These are phyloP conservation scores for Chaetodon auriga DNA, from an alignment of 2,113 vertebrate genomes.

Conservation along the genomic window DNA sequence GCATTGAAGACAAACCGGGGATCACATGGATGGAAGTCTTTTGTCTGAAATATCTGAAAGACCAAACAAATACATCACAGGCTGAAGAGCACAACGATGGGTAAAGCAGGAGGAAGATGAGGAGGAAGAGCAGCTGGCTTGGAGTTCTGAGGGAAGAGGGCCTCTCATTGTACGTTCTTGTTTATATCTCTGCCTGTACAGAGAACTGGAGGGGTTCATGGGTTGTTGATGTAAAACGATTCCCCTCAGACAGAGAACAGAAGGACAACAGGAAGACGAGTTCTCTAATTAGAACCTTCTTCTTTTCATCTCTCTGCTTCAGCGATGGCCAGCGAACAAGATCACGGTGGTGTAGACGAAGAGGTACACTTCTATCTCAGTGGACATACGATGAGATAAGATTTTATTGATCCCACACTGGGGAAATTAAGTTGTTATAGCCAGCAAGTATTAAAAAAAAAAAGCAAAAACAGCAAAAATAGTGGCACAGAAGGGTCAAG, in stretches of 20 bases:
- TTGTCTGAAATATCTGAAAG: constrained; percentile 49
- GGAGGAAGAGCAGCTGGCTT: constrained; percentile 66
- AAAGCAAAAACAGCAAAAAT: too few relatives aligned
- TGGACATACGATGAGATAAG: too few relatives aligned
- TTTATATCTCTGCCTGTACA: constrained; percentile 61
- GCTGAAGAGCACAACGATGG: constrained; percentile 20
- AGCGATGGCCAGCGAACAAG: not conserved
- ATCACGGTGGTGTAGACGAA: not conserved
- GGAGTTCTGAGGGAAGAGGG: constrained; percentile 62
- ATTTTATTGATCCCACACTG: too few relatives aligned
- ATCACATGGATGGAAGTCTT: constrained; percentile 25
- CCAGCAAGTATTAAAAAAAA: too few relatives aligned
- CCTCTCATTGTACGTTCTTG: constrained; percentile 68
- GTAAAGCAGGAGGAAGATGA: constrained; percentile 44
- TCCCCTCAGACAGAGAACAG: constrained; percentile 51
- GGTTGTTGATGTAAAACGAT: constrained; percentile 54
- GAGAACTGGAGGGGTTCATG: not conserved
- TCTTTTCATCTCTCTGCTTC: constrained; percentile 34
- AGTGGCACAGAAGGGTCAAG: too few relatives aligned
- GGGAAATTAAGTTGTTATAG: too few relatives aligned
- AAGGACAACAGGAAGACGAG: constrained; percentile 41
- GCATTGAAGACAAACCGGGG: constrained; percentile 25
- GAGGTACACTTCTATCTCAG: not conserved
- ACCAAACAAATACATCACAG: constrained; percentile 49
- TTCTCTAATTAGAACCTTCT: constrained; percentile 14